Percentiles rank a stretch among this genome's conserved stretches.
phyloP scores from a whole-genome alignment of 1,140 invertebrate genomes.

The Dendroctonus valens region DNA sequence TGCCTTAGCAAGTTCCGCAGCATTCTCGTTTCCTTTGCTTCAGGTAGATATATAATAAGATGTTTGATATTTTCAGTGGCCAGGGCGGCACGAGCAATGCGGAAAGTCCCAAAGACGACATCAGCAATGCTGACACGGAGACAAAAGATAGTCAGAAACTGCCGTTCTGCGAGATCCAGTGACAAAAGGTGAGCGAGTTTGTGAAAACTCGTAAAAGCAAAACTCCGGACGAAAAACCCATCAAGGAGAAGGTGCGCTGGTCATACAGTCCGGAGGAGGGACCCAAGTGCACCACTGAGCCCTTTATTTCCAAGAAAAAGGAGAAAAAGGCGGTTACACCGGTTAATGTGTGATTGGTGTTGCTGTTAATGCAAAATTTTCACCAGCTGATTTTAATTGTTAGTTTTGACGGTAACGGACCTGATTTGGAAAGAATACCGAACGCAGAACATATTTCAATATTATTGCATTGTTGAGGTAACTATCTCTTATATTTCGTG shows the following conservation, averaged over 20 bases:
- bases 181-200: constrained; percentile 59
- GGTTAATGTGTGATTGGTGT: constrained; percentile 43
- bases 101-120: constrained; percentile 58
- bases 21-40: too few species aligned
- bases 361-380: too few species aligned
- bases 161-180: constrained; percentile 70
- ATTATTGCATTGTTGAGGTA: background rate
- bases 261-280: constrained; percentile 50
- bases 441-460: too few species aligned
- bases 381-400: too few species aligned
- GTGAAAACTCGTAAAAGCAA: constrained; percentile 51
- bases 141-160: constrained; percentile 59
- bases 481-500: background rate
- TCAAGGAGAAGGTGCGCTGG: constrained; percentile 49
- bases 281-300: constrained; percentile 48
- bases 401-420: background rate
- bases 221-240: constrained; percentile 47
- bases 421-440: too few species aligned
- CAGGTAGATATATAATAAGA: background rate
- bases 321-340: constrained; percentile 45
- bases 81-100: constrained; percentile 54
- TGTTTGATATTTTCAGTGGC: constrained; percentile 37
- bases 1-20: too few species aligned
- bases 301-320: constrained; percentile 45
- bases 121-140: constrained; percentile 55